Evolutionary conservation across 2,888 invertebrate species (phyloP), one percentile per base, ranked within the genome.

Genomic region (Drosophila kanekoi): DNA sequence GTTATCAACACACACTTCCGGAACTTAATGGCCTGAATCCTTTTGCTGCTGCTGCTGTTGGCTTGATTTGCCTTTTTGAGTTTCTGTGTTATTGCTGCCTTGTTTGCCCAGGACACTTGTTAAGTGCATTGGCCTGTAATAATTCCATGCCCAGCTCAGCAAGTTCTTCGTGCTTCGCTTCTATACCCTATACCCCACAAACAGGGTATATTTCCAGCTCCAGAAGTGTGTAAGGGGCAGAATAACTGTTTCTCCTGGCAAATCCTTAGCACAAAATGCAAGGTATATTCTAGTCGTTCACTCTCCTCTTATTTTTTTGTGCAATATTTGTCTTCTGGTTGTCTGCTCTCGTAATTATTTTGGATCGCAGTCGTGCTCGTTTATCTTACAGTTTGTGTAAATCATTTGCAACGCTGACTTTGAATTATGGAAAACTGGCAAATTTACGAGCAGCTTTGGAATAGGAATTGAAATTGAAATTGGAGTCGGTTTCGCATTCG

Each of bases 1-100:
- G 89, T 89, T 84, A 83, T 84, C 83, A 86, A 83, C 87, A 70
- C 71, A 65, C 70, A 76, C 77, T 90, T 91, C 91, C 91, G 92
- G 91, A 88, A 92, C 89, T 91, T 91, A 91, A 91, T 91, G 91
- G 92, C 79, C 91, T 91, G 91, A 91, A 91, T 91, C 92, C 91
- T 92, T 91, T 91, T 87, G 72, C 56, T 70, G 57, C 72, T 72
- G 62, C 64, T 84, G 63, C 52, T 66, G 60, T 67, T 65, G 71
- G 61, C 70, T 76, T 77, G 72, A 71, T 72, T 73, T 73, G 76
- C 53, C 69, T 67, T 60, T 71, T 53, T 28, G 51, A 61, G 38
- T 68, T 63, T 32, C 40, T 28, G 28, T 54, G 47, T 32, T 20
- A 37, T 59, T 43, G 11, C 20, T 57, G 44, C 58, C 35, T 44